These are phyloP conservation scores for Apis florea DNA, from an alignment of 1,140 invertebrate genomes.

Conservation along the genomic window DNA sequence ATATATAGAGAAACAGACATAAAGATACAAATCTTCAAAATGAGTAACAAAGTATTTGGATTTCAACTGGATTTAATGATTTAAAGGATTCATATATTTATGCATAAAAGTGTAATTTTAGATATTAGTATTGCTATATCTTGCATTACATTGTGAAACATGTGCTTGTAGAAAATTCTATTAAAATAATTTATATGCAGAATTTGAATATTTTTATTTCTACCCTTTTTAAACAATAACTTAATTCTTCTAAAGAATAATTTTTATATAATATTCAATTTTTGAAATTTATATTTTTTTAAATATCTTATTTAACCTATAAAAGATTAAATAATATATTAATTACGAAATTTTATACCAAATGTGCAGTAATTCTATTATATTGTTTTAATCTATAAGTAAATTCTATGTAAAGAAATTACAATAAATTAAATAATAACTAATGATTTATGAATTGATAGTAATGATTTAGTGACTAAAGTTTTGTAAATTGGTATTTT, in stretches of 20 bases:
- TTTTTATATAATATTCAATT: not conserved
- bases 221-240: not conserved
- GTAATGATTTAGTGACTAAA: not conserved
- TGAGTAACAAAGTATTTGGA: slow-evolving; percentile 7
- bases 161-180: slow-evolving; percentile 10
- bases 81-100: not conserved
- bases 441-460: no score
- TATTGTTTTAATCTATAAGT: no score
- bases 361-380: no score
- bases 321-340: no score
- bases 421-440: no score
- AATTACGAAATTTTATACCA: no score
- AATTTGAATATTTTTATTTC: slow-evolving; percentile 1
- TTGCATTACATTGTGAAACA: not conserved
- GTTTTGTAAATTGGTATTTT: not conserved
- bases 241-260: not conserved
- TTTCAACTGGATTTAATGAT: not conserved
- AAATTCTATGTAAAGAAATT: no score
- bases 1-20: slow-evolving; percentile 43
- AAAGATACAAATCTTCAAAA: slow-evolving; percentile 24
- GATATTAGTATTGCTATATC: not conserved
- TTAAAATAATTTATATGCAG: slow-evolving; percentile 11
- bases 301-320: no score
- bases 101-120: not conserved
- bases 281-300: no score